Evolutionary conservation across 92 coral and sea anemone species (phyloP), one percentile per base, ranked within the genome.

Genomic region (Siderastrea siderea): DNA sequence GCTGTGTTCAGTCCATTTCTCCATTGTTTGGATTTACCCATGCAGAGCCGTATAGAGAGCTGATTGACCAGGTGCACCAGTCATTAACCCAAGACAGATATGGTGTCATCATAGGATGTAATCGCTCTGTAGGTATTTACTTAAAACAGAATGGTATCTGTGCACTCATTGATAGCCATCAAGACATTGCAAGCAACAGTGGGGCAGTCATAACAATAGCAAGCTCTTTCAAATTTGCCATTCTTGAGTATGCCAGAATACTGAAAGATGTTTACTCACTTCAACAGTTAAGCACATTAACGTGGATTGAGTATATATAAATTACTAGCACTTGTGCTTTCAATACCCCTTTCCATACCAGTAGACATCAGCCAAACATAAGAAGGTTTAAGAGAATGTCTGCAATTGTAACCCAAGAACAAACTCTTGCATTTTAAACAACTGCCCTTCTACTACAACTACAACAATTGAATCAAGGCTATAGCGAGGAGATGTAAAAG

Each of bases 131-230:
- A 12, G 84, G 90, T 26, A 15, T 86, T 6, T 26, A 26, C 38
- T 26, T 26, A 26, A 26, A 26, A 26, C 43, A 65, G 11, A 69
- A 55, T 67, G 90, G 90, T 15, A 52, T 69, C 8, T 63, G 77
- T 62, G 79, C 90, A 17, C 73, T 85, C 7, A 85, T 74, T 74
- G 89, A 85, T 26, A 85, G 89, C 63, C 89, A 85, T 54, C 65
- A 50, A 63, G 49, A 77, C 65, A 51, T 46, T 54, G 84, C 69
- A 5, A 68, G 11, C 67, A 86, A 78, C 68, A 52, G 84, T 69
- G 90, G 84, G 52, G 84, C 69, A 53, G 60, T 77, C 51, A 86
- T 86, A 66, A 45, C 79, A 61, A 86, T 86, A 77, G 77, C 77
- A 38, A 79, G 58, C 43, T 44, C 50, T 62, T 73, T 63, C 47